These are phyloP conservation scores for Edolisoma coerulescens DNA, from an alignment of 2,113 vertebrate genomes.

Conservation along the genomic window DNA sequence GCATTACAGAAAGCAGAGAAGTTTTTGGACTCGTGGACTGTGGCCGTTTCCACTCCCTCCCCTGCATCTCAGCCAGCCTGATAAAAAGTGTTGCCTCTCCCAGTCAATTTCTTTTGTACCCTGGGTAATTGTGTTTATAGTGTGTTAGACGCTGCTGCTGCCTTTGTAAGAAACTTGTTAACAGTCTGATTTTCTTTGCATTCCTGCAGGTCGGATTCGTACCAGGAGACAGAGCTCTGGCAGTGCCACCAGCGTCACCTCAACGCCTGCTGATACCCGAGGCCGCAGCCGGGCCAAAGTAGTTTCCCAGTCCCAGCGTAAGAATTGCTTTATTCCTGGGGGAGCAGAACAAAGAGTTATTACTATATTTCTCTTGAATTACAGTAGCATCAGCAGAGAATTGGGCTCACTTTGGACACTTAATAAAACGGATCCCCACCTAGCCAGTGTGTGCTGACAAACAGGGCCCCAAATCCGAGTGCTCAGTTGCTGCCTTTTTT, in stretches of 20 bases:
- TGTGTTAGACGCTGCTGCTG: background rate
- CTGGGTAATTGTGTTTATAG: background rate
- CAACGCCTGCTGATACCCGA: constrained; percentile 84
- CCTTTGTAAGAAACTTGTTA: background rate
- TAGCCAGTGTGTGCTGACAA: background rate
- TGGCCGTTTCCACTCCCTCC: background rate
- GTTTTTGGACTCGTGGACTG: background rate
- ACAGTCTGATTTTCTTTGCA: background rate
- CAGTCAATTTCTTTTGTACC: background rate
- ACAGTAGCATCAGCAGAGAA: background rate
- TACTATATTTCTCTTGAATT: background rate
- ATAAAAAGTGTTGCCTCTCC: background rate
- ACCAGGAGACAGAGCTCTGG: constrained; percentile 92
- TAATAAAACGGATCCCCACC: background rate
- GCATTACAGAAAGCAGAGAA: background rate
- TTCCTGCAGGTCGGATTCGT: constrained; percentile 87
- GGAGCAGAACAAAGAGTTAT: background rate
- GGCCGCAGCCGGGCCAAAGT: constrained; percentile 97
- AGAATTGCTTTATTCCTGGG: constrained; percentile 59
- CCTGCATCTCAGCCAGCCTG: background rate
- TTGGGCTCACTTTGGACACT: background rate
- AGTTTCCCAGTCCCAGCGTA: constrained; percentile 98
- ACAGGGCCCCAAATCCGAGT: background rate
- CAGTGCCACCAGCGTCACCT: constrained; percentile 78
- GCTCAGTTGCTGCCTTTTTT: background rate